phyloP scores from a whole-genome alignment of 2,797 vertebrate genomes.

The Tenualosa ilisha region DNA sequence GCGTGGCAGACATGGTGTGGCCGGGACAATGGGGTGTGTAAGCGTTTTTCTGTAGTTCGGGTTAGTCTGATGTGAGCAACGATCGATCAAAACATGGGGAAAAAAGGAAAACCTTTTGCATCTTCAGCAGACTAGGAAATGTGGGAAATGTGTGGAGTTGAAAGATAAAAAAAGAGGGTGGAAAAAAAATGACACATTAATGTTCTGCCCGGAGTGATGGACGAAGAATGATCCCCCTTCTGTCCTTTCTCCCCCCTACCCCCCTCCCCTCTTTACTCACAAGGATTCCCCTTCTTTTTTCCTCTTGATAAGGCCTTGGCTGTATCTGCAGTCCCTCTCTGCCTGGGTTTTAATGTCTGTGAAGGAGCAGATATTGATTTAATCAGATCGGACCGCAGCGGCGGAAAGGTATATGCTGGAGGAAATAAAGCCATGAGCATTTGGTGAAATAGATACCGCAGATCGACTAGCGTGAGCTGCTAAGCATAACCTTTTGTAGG shows the following conservation, averaged over 20 bases:
- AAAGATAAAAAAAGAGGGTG: slow-evolving; percentile 25
- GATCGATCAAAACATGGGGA: not conserved
- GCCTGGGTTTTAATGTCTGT: slow-evolving; percentile 56
- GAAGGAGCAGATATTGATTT: slow-evolving; percentile 69
- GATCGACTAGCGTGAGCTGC: slow-evolving; percentile 61
- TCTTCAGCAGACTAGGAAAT: slow-evolving; percentile 31
- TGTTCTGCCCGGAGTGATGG: slow-evolving; percentile 26
- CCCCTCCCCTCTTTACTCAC: not conserved
- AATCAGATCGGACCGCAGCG: slow-evolving; percentile 67
- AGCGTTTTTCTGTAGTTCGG: not conserved
- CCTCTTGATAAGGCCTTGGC: slow-evolving; percentile 48
- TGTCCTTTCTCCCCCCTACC: not conserved
- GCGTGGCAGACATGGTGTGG: not conserved
- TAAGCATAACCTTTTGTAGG: slow-evolving; percentile 64
- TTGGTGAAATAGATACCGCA: slow-evolving; percentile 55
- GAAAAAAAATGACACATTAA: slow-evolving; percentile 25
- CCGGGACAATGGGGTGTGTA: not conserved
- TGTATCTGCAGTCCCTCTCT: slow-evolving; percentile 49
- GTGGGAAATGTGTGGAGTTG: slow-evolving; percentile 31
- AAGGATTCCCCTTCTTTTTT: slow-evolving; percentile 21
- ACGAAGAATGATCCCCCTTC: slow-evolving; percentile 35
- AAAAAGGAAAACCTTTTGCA: not conserved
- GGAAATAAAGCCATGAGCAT: slow-evolving; percentile 36
- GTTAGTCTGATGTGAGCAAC: not conserved
- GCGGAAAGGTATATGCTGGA: slow-evolving; percentile 56